Percentiles rank a stretch among this genome's conserved stretches.
Conservation (phyloP, 1,140 invertebrate species). For the Lordiphosa stackelbergi region DNA sequence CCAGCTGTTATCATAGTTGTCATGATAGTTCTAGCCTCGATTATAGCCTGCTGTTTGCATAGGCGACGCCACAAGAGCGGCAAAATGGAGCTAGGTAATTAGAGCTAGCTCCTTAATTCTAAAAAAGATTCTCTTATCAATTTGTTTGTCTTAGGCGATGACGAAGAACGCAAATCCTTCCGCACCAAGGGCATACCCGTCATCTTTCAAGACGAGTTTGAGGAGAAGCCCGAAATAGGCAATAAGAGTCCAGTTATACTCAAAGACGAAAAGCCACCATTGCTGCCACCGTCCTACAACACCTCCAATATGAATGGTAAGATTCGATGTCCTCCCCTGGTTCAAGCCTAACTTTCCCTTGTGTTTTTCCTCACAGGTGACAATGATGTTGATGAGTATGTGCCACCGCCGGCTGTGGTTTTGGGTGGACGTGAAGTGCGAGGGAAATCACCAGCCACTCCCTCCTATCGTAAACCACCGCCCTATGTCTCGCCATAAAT, state of each 20-base stretch:
- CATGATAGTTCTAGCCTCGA: constrained; percentile 90
- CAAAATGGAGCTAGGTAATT: constrained; percentile 85
- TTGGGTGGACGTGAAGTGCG: constrained; percentile 83
- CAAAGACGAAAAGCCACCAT: constrained; percentile 93
- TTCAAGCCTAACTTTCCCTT: too few relatives aligned
- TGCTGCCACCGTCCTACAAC: constrained; percentile 82
- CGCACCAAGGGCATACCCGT: constrained; percentile 93
- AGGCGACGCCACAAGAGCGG: constrained; percentile 88
- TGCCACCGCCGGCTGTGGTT: constrained; percentile 88
- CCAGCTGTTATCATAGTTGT: constrained; percentile 92
- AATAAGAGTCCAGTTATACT: constrained; percentile 94
- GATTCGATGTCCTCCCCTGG: background rate
- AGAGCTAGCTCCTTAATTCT: background rate
- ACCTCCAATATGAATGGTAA: constrained; percentile 73
- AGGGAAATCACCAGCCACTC: constrained; percentile 82
- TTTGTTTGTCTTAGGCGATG: constrained; percentile 78
- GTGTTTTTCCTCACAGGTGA: constrained; percentile 27
- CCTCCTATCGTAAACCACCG: constrained; percentile 92
- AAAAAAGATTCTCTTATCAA: constrained; percentile 2
- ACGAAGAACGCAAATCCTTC: constrained; percentile 89
- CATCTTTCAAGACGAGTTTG: constrained; percentile 95
- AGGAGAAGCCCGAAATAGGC: constrained; percentile 91
- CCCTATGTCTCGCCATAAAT: constrained; percentile 94
- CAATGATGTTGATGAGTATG: constrained; percentile 83
- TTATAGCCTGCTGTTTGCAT: constrained; percentile 93